phyloP scores from a whole-genome alignment of 2,797 vertebrate species.

The Bryconaethiops microstoma region DNA sequence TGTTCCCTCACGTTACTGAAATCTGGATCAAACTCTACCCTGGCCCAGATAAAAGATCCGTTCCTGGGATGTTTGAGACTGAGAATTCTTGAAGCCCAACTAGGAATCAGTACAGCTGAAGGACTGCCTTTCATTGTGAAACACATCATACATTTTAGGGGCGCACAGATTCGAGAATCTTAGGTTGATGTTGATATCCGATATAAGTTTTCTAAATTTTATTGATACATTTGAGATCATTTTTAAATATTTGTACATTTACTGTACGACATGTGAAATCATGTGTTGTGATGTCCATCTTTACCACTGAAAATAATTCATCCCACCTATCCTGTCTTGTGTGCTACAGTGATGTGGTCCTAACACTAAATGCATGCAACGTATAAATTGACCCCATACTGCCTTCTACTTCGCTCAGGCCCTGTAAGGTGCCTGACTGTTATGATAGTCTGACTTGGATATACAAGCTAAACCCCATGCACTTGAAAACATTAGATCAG shows the following conservation, averaged over 20 bases:
- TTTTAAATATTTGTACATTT: too few relatives aligned
- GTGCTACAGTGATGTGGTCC: not conserved
- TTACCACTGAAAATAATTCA: not conserved
- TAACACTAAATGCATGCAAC: not conserved
- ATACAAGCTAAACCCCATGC: not conserved
- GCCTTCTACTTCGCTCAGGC: not conserved
- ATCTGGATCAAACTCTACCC: not conserved
- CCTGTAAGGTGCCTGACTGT: not conserved
- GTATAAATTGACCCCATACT: not conserved
- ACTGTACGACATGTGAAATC: too few relatives aligned
- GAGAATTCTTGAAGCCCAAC: not conserved
- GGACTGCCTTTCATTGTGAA: not conserved
- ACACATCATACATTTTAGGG: not conserved
- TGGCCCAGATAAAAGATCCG: too few relatives aligned
- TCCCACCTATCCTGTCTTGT: not conserved
- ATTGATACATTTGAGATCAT: too few relatives aligned
- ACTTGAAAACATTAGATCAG: constrained; percentile 7
- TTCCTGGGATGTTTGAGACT: not conserved
- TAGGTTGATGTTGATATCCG: too few relatives aligned
- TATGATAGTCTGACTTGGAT: constrained; percentile 7
- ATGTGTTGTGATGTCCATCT: not conserved
- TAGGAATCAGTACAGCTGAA: not conserved
- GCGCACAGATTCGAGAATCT: too few relatives aligned
- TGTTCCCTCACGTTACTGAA: not conserved
- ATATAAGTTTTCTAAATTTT: too few relatives aligned